phyloP scores from a whole-genome alignment of 2,888 invertebrate species.

The Ellobium chinense region DNA sequence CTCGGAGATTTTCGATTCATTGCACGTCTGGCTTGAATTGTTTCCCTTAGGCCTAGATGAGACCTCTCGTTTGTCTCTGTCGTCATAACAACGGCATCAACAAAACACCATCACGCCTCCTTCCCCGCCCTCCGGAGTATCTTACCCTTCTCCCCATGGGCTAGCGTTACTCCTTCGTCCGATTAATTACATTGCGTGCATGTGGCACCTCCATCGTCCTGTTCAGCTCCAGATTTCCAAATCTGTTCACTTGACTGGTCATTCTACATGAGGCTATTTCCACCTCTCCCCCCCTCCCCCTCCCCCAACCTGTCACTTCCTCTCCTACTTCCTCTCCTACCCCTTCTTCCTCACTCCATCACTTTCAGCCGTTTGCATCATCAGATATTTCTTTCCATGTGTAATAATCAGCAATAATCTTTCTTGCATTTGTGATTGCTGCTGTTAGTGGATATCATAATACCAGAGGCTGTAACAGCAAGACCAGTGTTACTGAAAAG shows the following conservation, averaged over 20 bases:
- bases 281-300: not conserved
- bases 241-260: not conserved
- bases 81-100: slow-evolving; percentile 24
- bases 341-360: not conserved
- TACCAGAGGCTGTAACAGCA: too few relatives aligned
- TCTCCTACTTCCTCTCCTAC: not conserved
- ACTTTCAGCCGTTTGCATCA: too few relatives aligned
- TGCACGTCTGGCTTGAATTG: not conserved
- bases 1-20: not conserved
- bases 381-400: too few relatives aligned
- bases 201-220: too few relatives aligned
- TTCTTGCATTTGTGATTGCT: too few relatives aligned
- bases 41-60: not conserved
- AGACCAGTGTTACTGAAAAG: too few relatives aligned
- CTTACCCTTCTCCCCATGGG: not conserved
- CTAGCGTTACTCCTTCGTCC: not conserved
- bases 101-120: not conserved
- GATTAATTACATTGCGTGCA: too few relatives aligned
- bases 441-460: too few relatives aligned
- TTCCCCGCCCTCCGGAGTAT: not conserved
- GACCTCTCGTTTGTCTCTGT: slow-evolving; percentile 11
- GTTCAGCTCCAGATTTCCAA: not conserved
- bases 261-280: not conserved
- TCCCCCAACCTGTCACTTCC: not conserved
- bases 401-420: too few relatives aligned